These are phyloP conservation scores for Heliothis subflexa DNA, from an alignment of 1,140 invertebrate species.

Conservation along the genomic window DNA sequence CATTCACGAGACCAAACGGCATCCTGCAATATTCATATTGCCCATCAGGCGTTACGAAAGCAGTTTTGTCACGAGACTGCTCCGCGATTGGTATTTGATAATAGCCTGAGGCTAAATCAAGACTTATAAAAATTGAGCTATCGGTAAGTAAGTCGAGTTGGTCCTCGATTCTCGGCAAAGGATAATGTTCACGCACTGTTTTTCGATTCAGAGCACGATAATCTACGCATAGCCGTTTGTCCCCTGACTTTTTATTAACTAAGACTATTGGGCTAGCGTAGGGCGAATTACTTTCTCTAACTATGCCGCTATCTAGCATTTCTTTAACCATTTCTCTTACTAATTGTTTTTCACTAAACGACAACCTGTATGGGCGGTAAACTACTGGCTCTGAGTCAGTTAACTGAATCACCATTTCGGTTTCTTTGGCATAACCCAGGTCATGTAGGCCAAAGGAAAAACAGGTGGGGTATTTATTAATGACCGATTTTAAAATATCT, in stretches of 20 bases:
- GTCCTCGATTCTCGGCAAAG: too few species aligned
- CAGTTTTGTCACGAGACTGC: too few species aligned
- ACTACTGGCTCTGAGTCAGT: not conserved
- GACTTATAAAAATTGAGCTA: too few species aligned
- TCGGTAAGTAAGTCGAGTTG: too few species aligned
- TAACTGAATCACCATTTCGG: not conserved
- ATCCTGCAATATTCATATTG: not conserved
- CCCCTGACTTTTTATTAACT: not conserved
- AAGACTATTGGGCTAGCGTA: not conserved
- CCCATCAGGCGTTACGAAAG: too few species aligned
- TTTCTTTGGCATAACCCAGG: not conserved
- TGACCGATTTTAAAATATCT: too few species aligned
- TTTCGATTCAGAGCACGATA: not conserved
- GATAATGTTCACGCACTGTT: not conserved
- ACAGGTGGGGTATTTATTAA: not conserved
- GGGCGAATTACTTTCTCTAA: not conserved
- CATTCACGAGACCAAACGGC: slow-evolving; percentile 21
- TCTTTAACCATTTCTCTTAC: not conserved
- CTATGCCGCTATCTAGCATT: not conserved
- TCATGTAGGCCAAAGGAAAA: not conserved
- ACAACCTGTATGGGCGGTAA: not conserved
- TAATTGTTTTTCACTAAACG: not conserved
- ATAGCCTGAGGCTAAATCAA: too few species aligned
- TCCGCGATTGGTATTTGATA: too few species aligned
- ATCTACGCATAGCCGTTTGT: not conserved